Base-by-base conservation (phyloP, 2,113 vertebrate genomes). In the Melanerpes formicivorus region DNA sequence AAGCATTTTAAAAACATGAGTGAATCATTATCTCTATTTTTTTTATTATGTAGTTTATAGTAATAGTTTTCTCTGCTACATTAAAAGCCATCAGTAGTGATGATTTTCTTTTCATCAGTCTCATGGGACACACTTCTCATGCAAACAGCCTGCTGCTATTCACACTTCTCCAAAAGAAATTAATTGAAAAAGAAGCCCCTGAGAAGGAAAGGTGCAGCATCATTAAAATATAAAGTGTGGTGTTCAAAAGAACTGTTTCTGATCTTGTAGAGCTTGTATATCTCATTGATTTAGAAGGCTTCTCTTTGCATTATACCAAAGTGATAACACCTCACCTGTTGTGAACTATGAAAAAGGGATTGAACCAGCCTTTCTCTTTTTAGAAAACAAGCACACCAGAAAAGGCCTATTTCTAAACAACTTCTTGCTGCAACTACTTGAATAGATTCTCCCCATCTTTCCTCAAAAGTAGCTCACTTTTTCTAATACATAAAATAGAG, bases 101-200 rank as follows among this genome's bases (percentile, higher is more conserved):
- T 91, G 72, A 93, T 64, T 80, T 95, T 94, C 91, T 92, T 87
- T 84, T 87, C 84, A 88, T 92, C 84, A 90, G 84, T 62, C 93
- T 84, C 84, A 44, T 73, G 73, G 63, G 91, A 94, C 54, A 67
- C 50, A 52, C 34, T 92, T 91, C 87, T 94, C 88, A 81, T 80
- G 73, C 95, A 95, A 97, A 91, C 84, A 95, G 84, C 46, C 80
- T 74, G 46, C 88, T 94, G 30, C 90, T 88, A 87, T 79, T 94
- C 80, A 65, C 60, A 87, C 74, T 95, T 87, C 56, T 92, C 54
- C 5, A 29, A 46, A 87, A 93, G 52, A 85, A 92, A 85, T 85
- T 92, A 90, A 89, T 81, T 96, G 89, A 83, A 93, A 95, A 96
- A 88, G 92, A 75, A 95, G 34, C 29, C 60, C 54, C 60, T 88